Conservation (phyloP, 2,888 invertebrate species). For the Meganola albula region DNA sequence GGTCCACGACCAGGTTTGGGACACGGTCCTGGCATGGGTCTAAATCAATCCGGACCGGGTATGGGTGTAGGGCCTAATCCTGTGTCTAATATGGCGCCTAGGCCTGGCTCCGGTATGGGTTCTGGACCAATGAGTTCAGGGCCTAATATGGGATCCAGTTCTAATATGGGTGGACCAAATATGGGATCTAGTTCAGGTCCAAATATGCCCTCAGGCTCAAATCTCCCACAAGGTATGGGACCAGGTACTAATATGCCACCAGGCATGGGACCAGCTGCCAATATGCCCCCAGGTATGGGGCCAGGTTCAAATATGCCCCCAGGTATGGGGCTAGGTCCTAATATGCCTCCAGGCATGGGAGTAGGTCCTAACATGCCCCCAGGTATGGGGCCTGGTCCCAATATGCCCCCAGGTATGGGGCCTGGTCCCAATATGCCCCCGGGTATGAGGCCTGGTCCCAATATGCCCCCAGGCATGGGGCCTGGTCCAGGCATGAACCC, state of each 20-base stretch:
- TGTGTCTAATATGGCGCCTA: slow-evolving; percentile 25
- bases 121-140: slow-evolving; percentile 19
- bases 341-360: slow-evolving; percentile 30
- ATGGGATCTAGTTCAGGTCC: slow-evolving; percentile 23
- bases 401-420: slow-evolving; percentile 25
- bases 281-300: slow-evolving; percentile 16
- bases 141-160: slow-evolving; percentile 17
- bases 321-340: slow-evolving; percentile 17
- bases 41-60: slow-evolving; percentile 8
- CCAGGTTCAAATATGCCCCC: slow-evolving; percentile 18
- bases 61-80: slow-evolving; percentile 26
- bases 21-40: slow-evolving; percentile 21
- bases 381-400: slow-evolving; percentile 28
- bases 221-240: slow-evolving; percentile 22
- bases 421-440: slow-evolving; percentile 29
- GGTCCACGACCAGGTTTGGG: slow-evolving; percentile 23
- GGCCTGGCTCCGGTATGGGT: slow-evolving; percentile 24
- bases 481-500: slow-evolving; percentile 30
- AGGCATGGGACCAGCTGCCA: slow-evolving; percentile 19
- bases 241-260: too few species aligned
- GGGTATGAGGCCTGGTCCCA: slow-evolving; percentile 29
- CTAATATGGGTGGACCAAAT: slow-evolving; percentile 22
- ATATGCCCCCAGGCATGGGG: slow-evolving; percentile 30
- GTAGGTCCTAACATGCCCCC: too few species aligned
- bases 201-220: slow-evolving; percentile 25